Conservation (phyloP, 2,797 vertebrate genomes). For the Trematomus bernacchii region DNA sequence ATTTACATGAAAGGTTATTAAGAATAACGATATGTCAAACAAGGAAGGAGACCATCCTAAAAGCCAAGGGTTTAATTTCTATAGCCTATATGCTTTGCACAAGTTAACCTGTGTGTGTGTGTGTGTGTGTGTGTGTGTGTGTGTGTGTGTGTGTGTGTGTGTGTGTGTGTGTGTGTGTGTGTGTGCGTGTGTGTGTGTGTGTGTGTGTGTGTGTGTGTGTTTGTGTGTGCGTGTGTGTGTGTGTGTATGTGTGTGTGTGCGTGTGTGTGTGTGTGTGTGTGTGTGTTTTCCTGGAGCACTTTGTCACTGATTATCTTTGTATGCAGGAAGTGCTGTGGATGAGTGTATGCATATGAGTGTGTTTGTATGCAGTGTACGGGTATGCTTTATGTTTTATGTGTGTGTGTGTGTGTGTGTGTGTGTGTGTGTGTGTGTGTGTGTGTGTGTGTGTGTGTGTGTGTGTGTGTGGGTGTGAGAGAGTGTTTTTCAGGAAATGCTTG, state of each 20-base stretch:
- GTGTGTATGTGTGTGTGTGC: too few species aligned
- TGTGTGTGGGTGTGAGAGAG: neutral
- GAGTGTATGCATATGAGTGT: too few species aligned
- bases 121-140: too few species aligned
- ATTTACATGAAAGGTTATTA: too few species aligned
- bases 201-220: constrained; percentile 7
- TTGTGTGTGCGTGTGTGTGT: too few species aligned
- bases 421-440: constrained; percentile 6
- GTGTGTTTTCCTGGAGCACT: neutral
- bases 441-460: neutral
- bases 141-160: neutral
- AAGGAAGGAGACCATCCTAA: too few species aligned
- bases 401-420: neutral
- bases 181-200: constrained; percentile 1
- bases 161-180: constrained; percentile 2
- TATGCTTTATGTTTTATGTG: neutral
- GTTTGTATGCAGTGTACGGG: constrained; percentile 12
- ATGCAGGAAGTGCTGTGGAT: constrained; percentile 4
- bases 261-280: too few species aligned
- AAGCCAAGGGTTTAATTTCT: neutral
- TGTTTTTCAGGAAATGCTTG: constrained; percentile 35
- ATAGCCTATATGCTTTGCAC: neutral
- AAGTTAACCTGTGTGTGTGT: too few species aligned
- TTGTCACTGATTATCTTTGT: neutral
- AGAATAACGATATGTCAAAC: too few species aligned